These are phyloP conservation scores for Drosophila neotestacea DNA, from an alignment of 2,888 invertebrate genomes.

Conservation along the genomic window DNA sequence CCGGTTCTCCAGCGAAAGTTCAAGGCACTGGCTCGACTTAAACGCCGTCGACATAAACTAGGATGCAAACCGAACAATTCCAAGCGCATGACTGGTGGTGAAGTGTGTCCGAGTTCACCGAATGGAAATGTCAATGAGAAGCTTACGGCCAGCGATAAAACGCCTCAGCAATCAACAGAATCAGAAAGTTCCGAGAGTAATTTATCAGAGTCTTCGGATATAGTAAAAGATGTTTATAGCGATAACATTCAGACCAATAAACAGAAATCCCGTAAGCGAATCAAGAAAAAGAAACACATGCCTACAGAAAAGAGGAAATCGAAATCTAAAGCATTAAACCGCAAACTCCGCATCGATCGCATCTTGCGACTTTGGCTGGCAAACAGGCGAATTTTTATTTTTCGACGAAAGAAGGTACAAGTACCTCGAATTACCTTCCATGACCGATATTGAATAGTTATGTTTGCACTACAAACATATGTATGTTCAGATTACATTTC, in stretches of 20 bases:
- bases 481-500: background rate
- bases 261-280: slow-evolving; percentile 19
- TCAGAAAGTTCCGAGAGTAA: slow-evolving; percentile 32
- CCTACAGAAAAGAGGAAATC: slow-evolving; percentile 42
- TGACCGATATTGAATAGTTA: too few species aligned
- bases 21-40: slow-evolving; percentile 59
- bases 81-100: slow-evolving; percentile 47
- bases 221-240: slow-evolving; percentile 18
- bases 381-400: slow-evolving; percentile 75
- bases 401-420: slow-evolving; percentile 67
- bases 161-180: background rate
- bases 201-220: slow-evolving; percentile 28
- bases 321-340: slow-evolving; percentile 22
- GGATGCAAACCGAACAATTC: slow-evolving; percentile 18
- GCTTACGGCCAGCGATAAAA: background rate
- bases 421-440: too few species aligned
- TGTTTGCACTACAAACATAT: too few species aligned
- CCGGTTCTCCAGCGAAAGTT: slow-evolving; percentile 76
- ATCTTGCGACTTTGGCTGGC: slow-evolving; percentile 77
- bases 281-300: slow-evolving; percentile 53
- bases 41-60: slow-evolving; percentile 59
- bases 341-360: slow-evolving; percentile 60
- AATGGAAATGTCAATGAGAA: background rate
- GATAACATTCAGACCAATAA: slow-evolving; percentile 19
- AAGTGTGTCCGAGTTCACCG: slow-evolving; percentile 7